Evolutionary conservation across 2,113 vertebrate genomes (phyloP), one percentile per base, ranked within the genome.

Genomic region (Hemiprocne comata): DNA sequence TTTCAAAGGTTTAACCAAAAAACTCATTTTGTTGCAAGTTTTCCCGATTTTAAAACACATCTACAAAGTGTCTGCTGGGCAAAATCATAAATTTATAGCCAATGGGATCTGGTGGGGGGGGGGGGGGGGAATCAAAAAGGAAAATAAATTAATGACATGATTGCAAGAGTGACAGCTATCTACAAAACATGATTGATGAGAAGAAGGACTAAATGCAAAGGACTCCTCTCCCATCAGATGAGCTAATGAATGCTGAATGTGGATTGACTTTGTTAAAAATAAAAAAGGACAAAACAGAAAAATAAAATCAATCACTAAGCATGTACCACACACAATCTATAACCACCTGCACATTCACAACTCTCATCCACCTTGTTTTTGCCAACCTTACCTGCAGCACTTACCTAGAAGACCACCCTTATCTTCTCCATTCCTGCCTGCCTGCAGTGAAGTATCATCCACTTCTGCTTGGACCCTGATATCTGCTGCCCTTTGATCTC

Each of bases 1-100:
- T 85, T 87, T 75, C 17, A 85, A 89, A 79, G 50, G 57, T 90
- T 92, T 87, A 93, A 94, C 53, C 44, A 84, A 94, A 96, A 77
- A 14, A 70, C 4, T 13, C 11, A 11, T 50, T 90, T 91, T 74
- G 17, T 71, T 92, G 57, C 28, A 94, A 72, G 40, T 91, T 89
- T 86, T 74, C 79, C 53, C 66, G 38, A 72, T 75, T 91, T 78
- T 55, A 70, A 75, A 84, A 94, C 40, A 74, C 57, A 75, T 33
- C 57, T 93, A 81, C 31, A 38, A 96, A 87, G 76, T 26, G 53
- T 34, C 40, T 93, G 44, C 72, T 84, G 31, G 69, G 65, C 16
- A 77, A 93, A 94, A 69, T 61, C 38, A 61, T 38, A 66, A 55
- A 42, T 73, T 87, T 70, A 89, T 28, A 13, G 42, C 82, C 61